phyloP scores from a whole-genome alignment of 2,113 vertebrate genomes.

The Gymnobelideus leadbeateri region DNA sequence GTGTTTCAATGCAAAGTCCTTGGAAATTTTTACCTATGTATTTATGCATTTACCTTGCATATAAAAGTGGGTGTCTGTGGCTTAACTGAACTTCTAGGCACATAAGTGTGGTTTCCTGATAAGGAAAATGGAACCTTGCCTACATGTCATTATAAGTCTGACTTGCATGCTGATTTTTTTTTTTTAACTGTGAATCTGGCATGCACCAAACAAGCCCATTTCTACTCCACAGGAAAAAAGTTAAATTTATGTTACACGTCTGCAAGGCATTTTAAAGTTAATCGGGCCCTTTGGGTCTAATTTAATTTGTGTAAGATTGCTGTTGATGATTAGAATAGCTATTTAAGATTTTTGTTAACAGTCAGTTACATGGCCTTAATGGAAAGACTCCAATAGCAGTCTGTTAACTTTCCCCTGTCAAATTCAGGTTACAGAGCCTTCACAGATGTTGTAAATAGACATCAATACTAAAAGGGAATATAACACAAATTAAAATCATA shows the following conservation, averaged over 20 bases:
- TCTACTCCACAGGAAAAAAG: slow-evolving; percentile 51
- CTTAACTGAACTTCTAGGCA: slow-evolving; percentile 74
- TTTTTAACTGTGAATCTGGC: slow-evolving; percentile 66
- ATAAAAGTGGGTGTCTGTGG: slow-evolving; percentile 50
- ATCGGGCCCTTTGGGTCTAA: slow-evolving; percentile 81
- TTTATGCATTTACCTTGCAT: slow-evolving; percentile 49
- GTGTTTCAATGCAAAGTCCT: not conserved
- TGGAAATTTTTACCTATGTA: slow-evolving; percentile 56
- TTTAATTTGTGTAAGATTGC: slow-evolving; percentile 85
- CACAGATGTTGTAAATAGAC: slow-evolving; percentile 84
- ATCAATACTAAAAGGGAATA: slow-evolving; percentile 82
- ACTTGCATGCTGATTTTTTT: slow-evolving; percentile 54
- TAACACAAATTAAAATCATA: slow-evolving; percentile 86
- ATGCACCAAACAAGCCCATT: slow-evolving; percentile 66
- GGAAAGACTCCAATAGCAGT: slow-evolving; percentile 82
- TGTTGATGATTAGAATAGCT: slow-evolving; percentile 85
- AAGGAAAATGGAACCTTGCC: slow-evolving; percentile 69
- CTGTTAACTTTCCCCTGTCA: slow-evolving; percentile 84
- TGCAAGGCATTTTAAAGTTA: slow-evolving; percentile 84
- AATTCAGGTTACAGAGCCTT: slow-evolving; percentile 84
- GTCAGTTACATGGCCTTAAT: slow-evolving; percentile 79
- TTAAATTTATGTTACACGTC: slow-evolving; percentile 79
- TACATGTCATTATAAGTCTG: slow-evolving; percentile 48
- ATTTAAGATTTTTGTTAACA: slow-evolving; percentile 87
- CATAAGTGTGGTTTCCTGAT: slow-evolving; percentile 77